Base-by-base conservation (phyloP, 2,113 vertebrate species). In the Narcine bancroftii region DNA sequence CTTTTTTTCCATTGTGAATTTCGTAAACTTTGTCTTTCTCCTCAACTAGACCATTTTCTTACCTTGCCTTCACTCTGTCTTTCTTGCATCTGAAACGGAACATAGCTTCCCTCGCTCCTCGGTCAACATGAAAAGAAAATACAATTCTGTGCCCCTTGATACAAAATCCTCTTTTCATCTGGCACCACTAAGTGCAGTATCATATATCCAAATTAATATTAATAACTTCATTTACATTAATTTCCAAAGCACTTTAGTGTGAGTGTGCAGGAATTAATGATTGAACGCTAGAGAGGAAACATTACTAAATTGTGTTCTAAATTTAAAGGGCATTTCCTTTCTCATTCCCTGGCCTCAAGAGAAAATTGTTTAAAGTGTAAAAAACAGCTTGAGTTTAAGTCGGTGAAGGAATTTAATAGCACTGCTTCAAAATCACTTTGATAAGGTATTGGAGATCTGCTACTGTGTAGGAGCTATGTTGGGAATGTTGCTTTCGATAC, bases 211-310 rank as follows among this genome's bases (percentile, higher is more conserved):
- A 91, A 91, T 65, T 56, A 85, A 85, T 85, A n/a, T 60, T 85
- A 85, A 85, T 60, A 85, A 19, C 65, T 91, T 91, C 21, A 91
- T 91, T 91, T 91, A 91, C 63, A 69, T 91, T 91, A 65, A 69
- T 91, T 69, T 91, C 65, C 39, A 1, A 63, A 91, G 26, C 39
- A 45, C 26, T 69, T 69, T 42, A 10, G 36, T 2, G 17, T 69
- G 39, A 91, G 15, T 69, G 24, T 91, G 87, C 63, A 66, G 42
- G 87, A 69, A 69, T 69, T 69, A 5, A 26, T 36, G 26, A 39
- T 39, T 29, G 87, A 91, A 11, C 9, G 11, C 63, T 10, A 15
- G 39, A 69, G 33, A 24, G 24, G 65, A 69, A 45, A 45, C 36
- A 39, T 45, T 50, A 63, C 66, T 45, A 91, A 65, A 45, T 42